Evolutionary conservation across 2,888 invertebrate genomes (phyloP).

Genomic region (Calliphora vomitoria): DNA sequence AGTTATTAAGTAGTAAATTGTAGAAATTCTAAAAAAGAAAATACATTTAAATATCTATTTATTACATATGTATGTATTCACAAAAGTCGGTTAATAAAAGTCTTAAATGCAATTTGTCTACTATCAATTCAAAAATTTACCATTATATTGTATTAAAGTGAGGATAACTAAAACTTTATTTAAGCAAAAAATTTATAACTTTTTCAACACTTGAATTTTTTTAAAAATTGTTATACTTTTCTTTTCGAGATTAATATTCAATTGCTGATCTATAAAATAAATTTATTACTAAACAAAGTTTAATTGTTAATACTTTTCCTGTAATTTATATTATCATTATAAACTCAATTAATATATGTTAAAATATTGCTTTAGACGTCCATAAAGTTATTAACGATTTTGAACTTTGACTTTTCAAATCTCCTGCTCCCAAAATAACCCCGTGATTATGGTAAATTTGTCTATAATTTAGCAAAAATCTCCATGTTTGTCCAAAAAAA

Average conservation of each 20-base stretch:
- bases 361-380: neutral
- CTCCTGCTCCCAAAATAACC: neutral
- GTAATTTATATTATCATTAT: neutral
- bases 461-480: conserved; percentile 20
- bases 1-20: neutral
- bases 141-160: too few species aligned
- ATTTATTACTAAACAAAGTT: neutral
- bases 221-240: too few species aligned
- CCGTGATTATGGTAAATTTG: conserved; percentile 51
- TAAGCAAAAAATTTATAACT: too few species aligned
- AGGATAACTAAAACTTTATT: too few species aligned
- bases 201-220: too few species aligned
- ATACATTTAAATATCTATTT: too few species aligned
- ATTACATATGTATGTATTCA: neutral
- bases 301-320: neutral
- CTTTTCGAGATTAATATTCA: too few species aligned
- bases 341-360: neutral
- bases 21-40: neutral
- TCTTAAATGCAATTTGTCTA: neutral
- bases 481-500: neutral
- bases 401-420: conserved; percentile 27
- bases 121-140: too few species aligned
- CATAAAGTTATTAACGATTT: conserved; percentile 15
- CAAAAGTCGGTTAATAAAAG: neutral
- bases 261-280: neutral